A percentile compares a stretch with the other conserved stretches of the same genome.
Evolutionary conservation across 2,888 invertebrate genomes (phyloP).

Genomic region (Phalera bucephala): DNA sequence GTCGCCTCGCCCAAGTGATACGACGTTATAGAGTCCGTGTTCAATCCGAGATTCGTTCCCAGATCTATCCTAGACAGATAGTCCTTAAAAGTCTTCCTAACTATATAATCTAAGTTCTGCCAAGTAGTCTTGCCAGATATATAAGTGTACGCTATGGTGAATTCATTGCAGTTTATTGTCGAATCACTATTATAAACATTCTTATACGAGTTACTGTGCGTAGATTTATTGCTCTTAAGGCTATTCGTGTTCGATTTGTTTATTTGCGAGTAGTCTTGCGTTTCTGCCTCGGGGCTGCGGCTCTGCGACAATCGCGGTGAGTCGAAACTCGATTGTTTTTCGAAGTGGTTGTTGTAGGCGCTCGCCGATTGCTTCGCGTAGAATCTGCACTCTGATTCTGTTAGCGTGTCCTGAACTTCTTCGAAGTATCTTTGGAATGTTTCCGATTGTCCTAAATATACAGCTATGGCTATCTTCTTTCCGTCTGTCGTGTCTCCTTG

Average conservation of each 20-base stretch:
- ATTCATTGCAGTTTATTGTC: slow-evolving; percentile 86
- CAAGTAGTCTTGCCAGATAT: slow-evolving; percentile 97
- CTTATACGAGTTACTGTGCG: slow-evolving; percentile 77
- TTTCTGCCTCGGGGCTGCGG: slow-evolving; percentile 72
- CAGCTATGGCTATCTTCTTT: slow-evolving; percentile 93
- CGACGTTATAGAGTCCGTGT: slow-evolving; percentile 94
- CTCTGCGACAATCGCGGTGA: slow-evolving; percentile 72
- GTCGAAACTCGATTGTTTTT: slow-evolving; percentile 75
- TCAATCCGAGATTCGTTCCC: slow-evolving; percentile 92
- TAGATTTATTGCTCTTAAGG: slow-evolving; percentile 81
- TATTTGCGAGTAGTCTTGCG: slow-evolving; percentile 69
- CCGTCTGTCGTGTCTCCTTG: slow-evolving; percentile 89
- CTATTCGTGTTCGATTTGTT: slow-evolving; percentile 81
- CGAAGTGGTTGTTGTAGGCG: slow-evolving; percentile 71
- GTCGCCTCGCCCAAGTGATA: slow-evolving; percentile 97
- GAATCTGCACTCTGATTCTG: slow-evolving; percentile 84
- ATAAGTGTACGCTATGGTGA: slow-evolving; percentile 93
- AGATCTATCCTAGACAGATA: slow-evolving; percentile 97
- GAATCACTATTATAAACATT: slow-evolving; percentile 78
- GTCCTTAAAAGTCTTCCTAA: slow-evolving; percentile 96
- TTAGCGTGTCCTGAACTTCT: slow-evolving; percentile 85
- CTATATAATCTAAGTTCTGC: slow-evolving; percentile 96
- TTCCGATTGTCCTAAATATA: slow-evolving; percentile 93
- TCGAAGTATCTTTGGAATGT: slow-evolving; percentile 88
- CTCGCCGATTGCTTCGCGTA: slow-evolving; percentile 78